Evolutionary conservation across 2,888 invertebrate genomes (phyloP).

Genomic region (Tetrapedia diversipes): DNA sequence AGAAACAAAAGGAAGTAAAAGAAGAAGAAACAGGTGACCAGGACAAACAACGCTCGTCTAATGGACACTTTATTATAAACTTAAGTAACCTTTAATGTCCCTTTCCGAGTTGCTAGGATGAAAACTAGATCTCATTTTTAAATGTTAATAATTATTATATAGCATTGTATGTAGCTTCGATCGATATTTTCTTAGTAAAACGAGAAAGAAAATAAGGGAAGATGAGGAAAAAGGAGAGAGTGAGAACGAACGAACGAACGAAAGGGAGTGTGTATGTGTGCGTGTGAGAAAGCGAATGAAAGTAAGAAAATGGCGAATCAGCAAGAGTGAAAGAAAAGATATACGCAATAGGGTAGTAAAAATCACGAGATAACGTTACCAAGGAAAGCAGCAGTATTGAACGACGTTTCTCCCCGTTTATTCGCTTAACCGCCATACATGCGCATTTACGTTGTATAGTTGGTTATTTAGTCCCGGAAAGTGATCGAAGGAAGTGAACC

Average conservation of each 20-base stretch:
- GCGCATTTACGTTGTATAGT: conserved; percentile 69
- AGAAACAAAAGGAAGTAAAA: conserved; percentile 12
- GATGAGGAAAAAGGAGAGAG: background rate
- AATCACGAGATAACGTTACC: conserved; percentile 51
- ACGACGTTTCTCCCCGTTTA: conserved; percentile 48
- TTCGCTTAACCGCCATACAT: conserved; percentile 55
- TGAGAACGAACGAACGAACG: background rate
- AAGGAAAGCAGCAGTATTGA: conserved; percentile 60
- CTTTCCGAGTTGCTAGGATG: conserved; percentile 66
- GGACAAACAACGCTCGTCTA: conserved; percentile 33
- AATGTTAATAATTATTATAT: conserved; percentile 71
- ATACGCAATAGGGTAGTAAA: conserved; percentile 36
- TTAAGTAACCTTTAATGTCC: conserved; percentile 65
- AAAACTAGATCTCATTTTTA: conserved; percentile 73
- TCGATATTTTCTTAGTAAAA: conserved; percentile 76
- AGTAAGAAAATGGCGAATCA: background rate
- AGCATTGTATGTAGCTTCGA: conserved; percentile 74
- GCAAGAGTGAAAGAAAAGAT: background rate
- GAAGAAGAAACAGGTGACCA: background rate
- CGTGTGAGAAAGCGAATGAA: background rate
- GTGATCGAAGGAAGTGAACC: conserved; percentile 78
- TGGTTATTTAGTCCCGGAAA: conserved; percentile 55
- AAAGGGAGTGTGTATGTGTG: background rate
- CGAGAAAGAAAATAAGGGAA: conserved; percentile 3
- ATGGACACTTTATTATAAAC: conserved; percentile 55